phyloP scores from a whole-genome alignment of 2,113 vertebrate species.

The Mandrillus leucophaeus region DNA sequence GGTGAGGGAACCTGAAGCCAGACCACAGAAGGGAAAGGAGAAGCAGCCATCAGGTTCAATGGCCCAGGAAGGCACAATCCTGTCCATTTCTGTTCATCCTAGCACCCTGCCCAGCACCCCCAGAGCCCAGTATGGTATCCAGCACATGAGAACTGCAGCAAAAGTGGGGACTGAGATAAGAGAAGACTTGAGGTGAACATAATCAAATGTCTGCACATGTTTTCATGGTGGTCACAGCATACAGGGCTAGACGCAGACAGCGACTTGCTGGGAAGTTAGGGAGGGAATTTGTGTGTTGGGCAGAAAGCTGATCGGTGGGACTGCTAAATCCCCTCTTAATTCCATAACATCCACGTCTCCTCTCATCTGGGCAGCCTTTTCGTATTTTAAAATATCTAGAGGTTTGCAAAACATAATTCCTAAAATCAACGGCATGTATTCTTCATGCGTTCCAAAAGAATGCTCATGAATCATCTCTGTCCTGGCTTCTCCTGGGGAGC shows the following conservation, averaged over 20 bases:
- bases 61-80: not conserved
- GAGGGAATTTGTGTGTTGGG: not conserved
- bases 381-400: conserved; percentile 41
- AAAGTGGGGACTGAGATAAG: not conserved
- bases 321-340: not conserved
- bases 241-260: rapidly evolving
- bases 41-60: not conserved
- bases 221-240: not conserved
- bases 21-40: not conserved
- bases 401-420: conserved; percentile 37
- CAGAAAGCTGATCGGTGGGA: not conserved
- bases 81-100: not conserved
- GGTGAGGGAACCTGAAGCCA: not conserved
- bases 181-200: not conserved
- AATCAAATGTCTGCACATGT: too few species aligned
- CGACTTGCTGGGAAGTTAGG: not conserved
- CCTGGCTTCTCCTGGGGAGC: not conserved
- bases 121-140: not conserved
- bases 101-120: not conserved
- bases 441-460: not conserved
- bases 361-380: conserved; percentile 29
- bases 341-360: not conserved
- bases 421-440: conserved; percentile 1
- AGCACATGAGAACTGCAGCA: rapidly evolving
- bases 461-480: not conserved